A percentile compares a stretch with the other conserved stretches of the same genome.
Evolutionary conservation across 2,797 vertebrate species (phyloP).

Genomic region (Phylloscopus collybita): DNA sequence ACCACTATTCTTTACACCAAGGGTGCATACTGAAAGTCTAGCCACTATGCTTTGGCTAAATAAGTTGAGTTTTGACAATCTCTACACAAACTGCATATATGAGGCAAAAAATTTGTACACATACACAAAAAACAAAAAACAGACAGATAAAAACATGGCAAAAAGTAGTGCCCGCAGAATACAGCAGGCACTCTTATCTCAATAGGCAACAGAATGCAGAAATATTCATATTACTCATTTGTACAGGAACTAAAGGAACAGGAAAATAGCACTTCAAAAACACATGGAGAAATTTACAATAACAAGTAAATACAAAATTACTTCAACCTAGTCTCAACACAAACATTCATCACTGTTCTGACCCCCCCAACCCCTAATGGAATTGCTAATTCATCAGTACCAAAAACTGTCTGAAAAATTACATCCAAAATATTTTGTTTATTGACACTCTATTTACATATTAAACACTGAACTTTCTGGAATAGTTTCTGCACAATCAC

Average conservation of each 20-base stretch:
- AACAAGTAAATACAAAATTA: neutral
- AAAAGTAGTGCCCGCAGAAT: neutral
- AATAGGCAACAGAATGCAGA: neutral
- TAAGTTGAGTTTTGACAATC: neutral
- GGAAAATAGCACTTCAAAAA: neutral
- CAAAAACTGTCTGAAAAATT: neutral
- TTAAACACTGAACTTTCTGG: neutral
- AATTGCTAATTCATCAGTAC: neutral
- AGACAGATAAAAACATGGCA: neutral
- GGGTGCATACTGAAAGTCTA: rapidly evolving
- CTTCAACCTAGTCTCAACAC: neutral
- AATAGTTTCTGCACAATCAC: neutral
- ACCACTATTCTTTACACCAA: neutral
- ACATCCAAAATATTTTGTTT: neutral
- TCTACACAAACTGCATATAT: neutral
- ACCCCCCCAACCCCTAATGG: rapidly evolving
- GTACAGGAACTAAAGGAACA: neutral
- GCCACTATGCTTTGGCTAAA: neutral
- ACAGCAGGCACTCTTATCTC: neutral
- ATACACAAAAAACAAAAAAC: neutral
- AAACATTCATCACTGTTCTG: neutral
- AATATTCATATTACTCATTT: neutral
- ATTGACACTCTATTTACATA: neutral
- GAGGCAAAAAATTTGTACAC: neutral
- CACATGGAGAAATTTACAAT: neutral